phyloP scores from a whole-genome alignment of 92 coral and sea anemone species.

The Heliopora coerulea region DNA sequence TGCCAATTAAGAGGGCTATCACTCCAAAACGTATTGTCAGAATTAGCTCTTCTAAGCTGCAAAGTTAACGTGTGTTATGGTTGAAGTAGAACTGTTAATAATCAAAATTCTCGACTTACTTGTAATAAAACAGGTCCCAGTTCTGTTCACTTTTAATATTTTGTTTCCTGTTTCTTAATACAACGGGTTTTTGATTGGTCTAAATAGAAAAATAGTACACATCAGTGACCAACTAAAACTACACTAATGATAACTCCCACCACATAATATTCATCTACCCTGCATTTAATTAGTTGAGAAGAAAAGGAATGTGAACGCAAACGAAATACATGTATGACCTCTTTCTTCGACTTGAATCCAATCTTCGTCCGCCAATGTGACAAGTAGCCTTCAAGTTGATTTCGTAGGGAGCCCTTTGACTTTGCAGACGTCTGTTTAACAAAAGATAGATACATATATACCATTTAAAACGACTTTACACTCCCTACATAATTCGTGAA shows the following conservation, averaged over 20 bases:
- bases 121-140: slow-evolving; percentile 98
- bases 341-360: slow-evolving; percentile 92
- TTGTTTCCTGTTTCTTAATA: slow-evolving; percentile 86
- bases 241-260: background rate
- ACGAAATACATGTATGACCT: slow-evolving; percentile 55
- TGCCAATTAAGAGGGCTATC: too few relatives aligned
- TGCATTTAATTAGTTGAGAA: too few relatives aligned
- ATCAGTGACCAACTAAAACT: background rate
- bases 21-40: too few relatives aligned
- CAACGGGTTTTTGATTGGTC: slow-evolving; percentile 77
- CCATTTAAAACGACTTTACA: background rate
- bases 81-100: too few relatives aligned
- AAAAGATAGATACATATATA: background rate
- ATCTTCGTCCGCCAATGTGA: slow-evolving; percentile 98
- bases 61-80: too few relatives aligned
- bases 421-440: slow-evolving; percentile 73
- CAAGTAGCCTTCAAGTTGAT: slow-evolving; percentile 76
- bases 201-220: slow-evolving; percentile 14
- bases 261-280: too few relatives aligned
- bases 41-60: too few relatives aligned
- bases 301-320: too few relatives aligned
- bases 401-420: slow-evolving; percentile 65
- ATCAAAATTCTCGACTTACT: too few relatives aligned
- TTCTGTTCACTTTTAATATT: slow-evolving; percentile 95
- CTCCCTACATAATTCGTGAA: background rate